phyloP scores from a whole-genome alignment of 1,140 invertebrate species.

The Drosophila triauraria region DNA sequence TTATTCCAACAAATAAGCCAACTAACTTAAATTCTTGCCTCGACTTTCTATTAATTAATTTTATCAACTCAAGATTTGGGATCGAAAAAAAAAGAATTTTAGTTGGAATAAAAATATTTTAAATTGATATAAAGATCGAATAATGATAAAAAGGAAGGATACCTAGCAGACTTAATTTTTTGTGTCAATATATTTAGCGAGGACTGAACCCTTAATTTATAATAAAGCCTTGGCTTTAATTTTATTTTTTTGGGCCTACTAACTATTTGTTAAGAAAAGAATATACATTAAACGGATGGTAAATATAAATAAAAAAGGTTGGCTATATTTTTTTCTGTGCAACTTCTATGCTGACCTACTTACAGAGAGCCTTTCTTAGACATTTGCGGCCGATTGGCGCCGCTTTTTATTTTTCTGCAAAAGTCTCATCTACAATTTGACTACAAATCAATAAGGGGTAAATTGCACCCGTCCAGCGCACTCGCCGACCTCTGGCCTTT shows the following conservation, averaged over 20 bases:
- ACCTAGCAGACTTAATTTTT: too few species aligned
- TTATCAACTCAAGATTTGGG: too few species aligned
- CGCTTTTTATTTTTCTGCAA: constrained; percentile 25
- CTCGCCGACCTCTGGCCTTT: constrained; percentile 16
- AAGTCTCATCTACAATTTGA: constrained; percentile 63
- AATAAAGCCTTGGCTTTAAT: too few species aligned
- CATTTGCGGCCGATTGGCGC: constrained; percentile 42
- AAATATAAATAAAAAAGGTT: neutral
- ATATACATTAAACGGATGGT: neutral
- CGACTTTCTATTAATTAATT: too few species aligned
- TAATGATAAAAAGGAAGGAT: neutral
- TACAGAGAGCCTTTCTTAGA: constrained; percentile 21
- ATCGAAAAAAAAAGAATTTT: too few species aligned
- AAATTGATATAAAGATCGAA: neutral
- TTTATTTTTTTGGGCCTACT: too few species aligned
- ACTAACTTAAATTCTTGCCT: too few species aligned
- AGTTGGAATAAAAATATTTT: neutral
- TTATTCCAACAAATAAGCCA: too few species aligned
- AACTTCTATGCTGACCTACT: constrained; percentile 35
- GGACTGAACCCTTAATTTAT: too few species aligned
- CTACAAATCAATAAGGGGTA: constrained; percentile 69
- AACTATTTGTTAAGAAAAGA: too few species aligned
- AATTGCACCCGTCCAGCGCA: constrained; percentile 9
- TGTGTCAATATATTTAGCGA: too few species aligned
- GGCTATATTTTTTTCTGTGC: neutral